Evolutionary conservation across 1,140 invertebrate species (phyloP), one percentile per base, ranked within the genome.

Genomic region (Aethina tumida): DNA sequence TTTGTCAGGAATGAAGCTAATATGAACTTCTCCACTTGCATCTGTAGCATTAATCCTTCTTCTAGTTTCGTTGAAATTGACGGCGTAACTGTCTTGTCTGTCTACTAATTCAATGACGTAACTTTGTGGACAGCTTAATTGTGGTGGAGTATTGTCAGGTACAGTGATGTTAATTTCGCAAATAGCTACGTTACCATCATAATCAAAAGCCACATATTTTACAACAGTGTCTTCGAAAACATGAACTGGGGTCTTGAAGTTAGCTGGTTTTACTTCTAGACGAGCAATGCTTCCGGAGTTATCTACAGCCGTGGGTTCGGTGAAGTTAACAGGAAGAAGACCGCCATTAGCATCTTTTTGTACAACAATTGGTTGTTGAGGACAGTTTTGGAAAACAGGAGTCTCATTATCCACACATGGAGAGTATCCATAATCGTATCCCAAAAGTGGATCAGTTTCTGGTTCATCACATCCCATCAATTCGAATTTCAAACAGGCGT

Each of bases 331-430:
- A 4, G 90, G 84, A 33, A 90, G 63, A 8, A 95, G 66, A 15
- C 84, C 86, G 16, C 88, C 88, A 50, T 89, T 84, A 1, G 79
- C 64, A 52, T 91, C 86, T 41, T 85, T 89, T 50, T 85, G 79
- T 1, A 95, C 89, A 9, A 91, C 68, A 39, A 97, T 84, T 3
- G 92, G 88, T 57, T 90, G 82, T 50, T 86, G 82, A 10, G 92
- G 92, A 55, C 93, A 97, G 47, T 96, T 96, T 62, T 91, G 83
- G 74, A 97, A 97, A 3, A 90, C 82, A 12, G 93, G 93, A 6
- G 92, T 92, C 53, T 96, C 92, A 55, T 93, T 92, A 62, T 97
- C 92, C 53, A 95, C 87, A 66, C 93, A 97, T 1, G 88, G 80
- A 5, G 91, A 95, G 63, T 87, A 91, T 41, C 87, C 89, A 52